phyloP scores from a whole-genome alignment of 2,888 invertebrate genomes.

The Pristionchus arcanus region DNA sequence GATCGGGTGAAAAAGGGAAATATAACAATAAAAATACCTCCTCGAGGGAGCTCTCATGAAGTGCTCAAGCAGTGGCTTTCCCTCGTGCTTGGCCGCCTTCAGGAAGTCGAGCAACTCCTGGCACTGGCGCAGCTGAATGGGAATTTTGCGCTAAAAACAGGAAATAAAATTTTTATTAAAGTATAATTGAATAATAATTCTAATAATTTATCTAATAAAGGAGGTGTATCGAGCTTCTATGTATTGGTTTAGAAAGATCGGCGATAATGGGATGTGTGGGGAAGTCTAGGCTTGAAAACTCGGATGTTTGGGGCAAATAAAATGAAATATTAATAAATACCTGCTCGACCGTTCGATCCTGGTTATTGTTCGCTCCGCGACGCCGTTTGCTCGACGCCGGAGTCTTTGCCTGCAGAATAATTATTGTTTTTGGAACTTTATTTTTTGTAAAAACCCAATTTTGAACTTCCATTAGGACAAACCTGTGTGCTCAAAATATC shows the following conservation, averaged over 20 bases:
- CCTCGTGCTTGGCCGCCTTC: conserved; percentile 92
- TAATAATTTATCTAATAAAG: no score
- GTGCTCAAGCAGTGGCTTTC: conserved; percentile 92
- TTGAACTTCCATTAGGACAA: background rate
- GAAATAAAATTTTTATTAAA: no score
- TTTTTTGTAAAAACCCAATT: no score
- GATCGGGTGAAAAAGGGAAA: background rate
- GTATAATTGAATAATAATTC: no score
- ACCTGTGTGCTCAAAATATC: no score
- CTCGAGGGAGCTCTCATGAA: conserved; percentile 96
- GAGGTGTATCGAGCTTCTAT: no score
- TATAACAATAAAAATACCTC: conserved; percentile 86
- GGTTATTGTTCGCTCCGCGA: conserved; percentile 45
- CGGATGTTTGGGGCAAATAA: no score
- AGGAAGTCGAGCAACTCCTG: conserved; percentile 95
- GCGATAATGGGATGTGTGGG: no score
- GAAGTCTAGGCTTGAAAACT: no score
- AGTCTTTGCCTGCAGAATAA: conserved; percentile 30
- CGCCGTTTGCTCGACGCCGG: conserved; percentile 27
- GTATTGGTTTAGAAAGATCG: no score
- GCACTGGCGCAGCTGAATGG: conserved; percentile 77
- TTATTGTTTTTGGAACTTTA: no score
- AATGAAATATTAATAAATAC: conserved; percentile 30
- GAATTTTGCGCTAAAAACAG: background rate
- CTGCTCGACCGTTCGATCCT: conserved; percentile 47